These are phyloP conservation scores for Ametastegia equiseti DNA, from an alignment of 2,888 invertebrate genomes.

Conservation along the genomic window DNA sequence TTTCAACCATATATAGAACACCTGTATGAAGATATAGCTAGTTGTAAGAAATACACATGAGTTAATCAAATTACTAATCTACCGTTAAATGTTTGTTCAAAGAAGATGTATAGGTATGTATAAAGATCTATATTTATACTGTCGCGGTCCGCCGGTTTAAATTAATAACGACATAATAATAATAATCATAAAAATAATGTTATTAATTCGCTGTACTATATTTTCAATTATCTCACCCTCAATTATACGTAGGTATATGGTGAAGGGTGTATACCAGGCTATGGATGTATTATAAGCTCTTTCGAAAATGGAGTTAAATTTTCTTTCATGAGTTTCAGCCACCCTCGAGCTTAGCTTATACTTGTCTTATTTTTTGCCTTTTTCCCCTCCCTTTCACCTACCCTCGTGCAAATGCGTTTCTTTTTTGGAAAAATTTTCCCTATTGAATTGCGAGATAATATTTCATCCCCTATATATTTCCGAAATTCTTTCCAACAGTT, in stretches of 20 bases:
- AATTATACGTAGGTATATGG: background rate
- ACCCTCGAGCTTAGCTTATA: background rate
- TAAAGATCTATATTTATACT: too few relatives aligned
- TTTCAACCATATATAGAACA: background rate
- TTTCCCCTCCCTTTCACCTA: background rate
- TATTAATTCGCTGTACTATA: background rate
- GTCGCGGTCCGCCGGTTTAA: background rate
- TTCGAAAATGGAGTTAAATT: background rate
- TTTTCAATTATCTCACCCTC: background rate
- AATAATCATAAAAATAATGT: background rate
- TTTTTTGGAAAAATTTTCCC: too few relatives aligned
- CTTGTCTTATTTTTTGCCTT: too few relatives aligned
- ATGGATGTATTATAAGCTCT: background rate
- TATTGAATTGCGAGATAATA: too few relatives aligned
- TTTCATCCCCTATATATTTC: too few relatives aligned
- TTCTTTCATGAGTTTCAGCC: background rate
- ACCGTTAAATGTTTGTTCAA: constrained; percentile 4
- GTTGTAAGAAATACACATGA: background rate
- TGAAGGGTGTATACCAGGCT: background rate
- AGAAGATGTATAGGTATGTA: too few relatives aligned
- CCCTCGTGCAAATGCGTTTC: background rate
- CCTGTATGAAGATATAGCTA: background rate
- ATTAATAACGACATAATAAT: background rate
- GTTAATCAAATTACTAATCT: constrained; percentile 21
- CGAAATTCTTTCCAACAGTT: too few relatives aligned